Conservation (phyloP, 2,888 invertebrate species). For the Tetropium fuscum region DNA sequence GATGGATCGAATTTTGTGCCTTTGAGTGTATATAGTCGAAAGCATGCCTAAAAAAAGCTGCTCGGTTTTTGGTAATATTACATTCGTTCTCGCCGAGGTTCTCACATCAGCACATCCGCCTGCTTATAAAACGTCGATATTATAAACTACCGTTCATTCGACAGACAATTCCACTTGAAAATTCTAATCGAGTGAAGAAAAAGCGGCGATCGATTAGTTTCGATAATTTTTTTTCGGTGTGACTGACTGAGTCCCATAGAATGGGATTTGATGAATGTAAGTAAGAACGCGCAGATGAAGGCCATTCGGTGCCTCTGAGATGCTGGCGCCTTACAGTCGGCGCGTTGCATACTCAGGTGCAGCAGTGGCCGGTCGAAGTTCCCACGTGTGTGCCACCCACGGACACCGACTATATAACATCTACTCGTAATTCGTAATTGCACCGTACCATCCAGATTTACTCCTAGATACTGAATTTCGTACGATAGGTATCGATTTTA, state of each 20-base stretch:
- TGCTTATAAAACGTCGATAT: background rate
- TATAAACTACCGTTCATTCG: slow-evolving; percentile 15
- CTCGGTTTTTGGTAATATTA: slow-evolving; percentile 4
- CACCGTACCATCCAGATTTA: slow-evolving; percentile 1
- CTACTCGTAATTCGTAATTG: background rate
- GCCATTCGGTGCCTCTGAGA: slow-evolving; percentile 39
- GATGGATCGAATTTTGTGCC: too few species aligned
- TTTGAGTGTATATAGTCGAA: too few species aligned
- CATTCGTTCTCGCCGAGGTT: background rate
- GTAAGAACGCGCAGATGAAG: slow-evolving; percentile 39
- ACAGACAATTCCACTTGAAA: slow-evolving; percentile 3
- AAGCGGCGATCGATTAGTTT: slow-evolving; percentile 21
- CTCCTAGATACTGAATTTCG: too few species aligned
- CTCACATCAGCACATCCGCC: too few species aligned
- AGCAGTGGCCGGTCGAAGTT: slow-evolving; percentile 68
- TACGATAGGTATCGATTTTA: too few species aligned
- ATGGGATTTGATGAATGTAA: slow-evolving; percentile 12
- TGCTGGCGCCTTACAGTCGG: slow-evolving; percentile 73
- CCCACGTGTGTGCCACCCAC: slow-evolving; percentile 63
- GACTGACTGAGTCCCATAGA: slow-evolving; percentile 12
- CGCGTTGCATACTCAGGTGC: slow-evolving; percentile 76
- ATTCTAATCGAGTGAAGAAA: slow-evolving; percentile 12
- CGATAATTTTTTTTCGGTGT: slow-evolving; percentile 22
- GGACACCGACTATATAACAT: slow-evolving; percentile 46
- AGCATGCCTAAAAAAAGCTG: too few species aligned